Conservation (phyloP, 1,140 invertebrate genomes). For the Zophobas atratus region DNA sequence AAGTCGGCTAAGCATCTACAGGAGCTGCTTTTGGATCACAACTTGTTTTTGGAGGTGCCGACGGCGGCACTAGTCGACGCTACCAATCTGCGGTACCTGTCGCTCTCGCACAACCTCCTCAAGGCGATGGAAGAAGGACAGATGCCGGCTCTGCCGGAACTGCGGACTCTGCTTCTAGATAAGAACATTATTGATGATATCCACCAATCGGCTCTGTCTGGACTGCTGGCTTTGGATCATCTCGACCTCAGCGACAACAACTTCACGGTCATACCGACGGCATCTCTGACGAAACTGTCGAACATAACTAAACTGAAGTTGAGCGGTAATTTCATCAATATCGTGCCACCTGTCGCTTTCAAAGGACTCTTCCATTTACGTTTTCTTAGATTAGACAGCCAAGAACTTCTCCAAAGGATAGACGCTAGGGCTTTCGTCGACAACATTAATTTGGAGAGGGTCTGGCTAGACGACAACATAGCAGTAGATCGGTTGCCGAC, state of each 20-base stretch:
- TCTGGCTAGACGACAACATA: constrained; percentile 84
- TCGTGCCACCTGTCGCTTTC: constrained; percentile 81
- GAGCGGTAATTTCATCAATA: constrained; percentile 82
- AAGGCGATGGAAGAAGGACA: constrained; percentile 77
- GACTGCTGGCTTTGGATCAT: constrained; percentile 77
- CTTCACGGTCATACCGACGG: constrained; percentile 83
- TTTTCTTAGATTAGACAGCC: constrained; percentile 79
- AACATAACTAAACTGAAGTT: constrained; percentile 82
- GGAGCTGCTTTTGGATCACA: constrained; percentile 80
- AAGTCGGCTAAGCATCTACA: constrained; percentile 79
- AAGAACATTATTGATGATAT: constrained; percentile 82
- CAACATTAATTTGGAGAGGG: constrained; percentile 85
- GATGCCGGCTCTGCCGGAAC: constrained; percentile 77
- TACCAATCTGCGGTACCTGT: constrained; percentile 77
- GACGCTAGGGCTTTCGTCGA: constrained; percentile 85
- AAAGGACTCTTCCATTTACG: constrained; percentile 85
- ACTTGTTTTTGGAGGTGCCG: constrained; percentile 84
- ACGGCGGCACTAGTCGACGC: constrained; percentile 77
- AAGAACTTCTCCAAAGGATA: constrained; percentile 77
- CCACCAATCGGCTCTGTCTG: constrained; percentile 78
- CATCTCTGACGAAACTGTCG: constrained; percentile 80
- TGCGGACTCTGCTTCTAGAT: constrained; percentile 77
- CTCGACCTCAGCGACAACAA: constrained; percentile 88
- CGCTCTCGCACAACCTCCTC: constrained; percentile 82
- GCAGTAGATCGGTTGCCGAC: constrained; percentile 79